Evolutionary conservation across 2,113 vertebrate species (phyloP), one percentile per base, ranked within the genome.

Genomic region (Coptodon bakossiorum): DNA sequence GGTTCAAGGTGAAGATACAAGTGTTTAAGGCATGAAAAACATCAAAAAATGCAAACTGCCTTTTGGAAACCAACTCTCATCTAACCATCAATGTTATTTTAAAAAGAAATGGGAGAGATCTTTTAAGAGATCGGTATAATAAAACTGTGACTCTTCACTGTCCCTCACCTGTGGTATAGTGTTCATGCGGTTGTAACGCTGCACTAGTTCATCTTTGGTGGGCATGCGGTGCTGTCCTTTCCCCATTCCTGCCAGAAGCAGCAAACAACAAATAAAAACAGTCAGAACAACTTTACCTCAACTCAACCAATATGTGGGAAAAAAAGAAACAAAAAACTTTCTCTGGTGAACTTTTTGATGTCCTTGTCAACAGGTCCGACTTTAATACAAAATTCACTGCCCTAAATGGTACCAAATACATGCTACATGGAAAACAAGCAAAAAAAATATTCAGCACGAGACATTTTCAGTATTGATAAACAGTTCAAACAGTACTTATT

Each of bases 151-250:
- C 71, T 76, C 43, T 78, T 31, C 43, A 78, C 17, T 27, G 3
- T 16, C 29, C 10, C 48, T 87, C 96, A 99, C 99, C 98, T 99
- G 98, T 71, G 99, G 98, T 85, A 99, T 99, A 59, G 98, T 99
- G 95, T 99, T 99, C 98, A 99, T 99, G 86, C 98, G 96, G 95
- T 99, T 99, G 87, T 99, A 99, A 56, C 98, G 97, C 94, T 99
- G 98, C 88, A 99, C 99, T 94, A 99, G 96, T 92, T 99, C 98
- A 61, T 99, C 98, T 97, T 99, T 99, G 1, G 98, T 99, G 17
- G 98, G 98, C 98, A 99, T 99, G 89, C 98, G 97, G 94, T 99
- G 99, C 94, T 99, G 99, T 94, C 99, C 99, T 97, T 99, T 99
- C 94, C 99, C 99, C 99, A 99, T 99, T 94, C 99, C 99, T 99